phyloP scores from a whole-genome alignment of 2,113 vertebrate species.

The human region DNA sequence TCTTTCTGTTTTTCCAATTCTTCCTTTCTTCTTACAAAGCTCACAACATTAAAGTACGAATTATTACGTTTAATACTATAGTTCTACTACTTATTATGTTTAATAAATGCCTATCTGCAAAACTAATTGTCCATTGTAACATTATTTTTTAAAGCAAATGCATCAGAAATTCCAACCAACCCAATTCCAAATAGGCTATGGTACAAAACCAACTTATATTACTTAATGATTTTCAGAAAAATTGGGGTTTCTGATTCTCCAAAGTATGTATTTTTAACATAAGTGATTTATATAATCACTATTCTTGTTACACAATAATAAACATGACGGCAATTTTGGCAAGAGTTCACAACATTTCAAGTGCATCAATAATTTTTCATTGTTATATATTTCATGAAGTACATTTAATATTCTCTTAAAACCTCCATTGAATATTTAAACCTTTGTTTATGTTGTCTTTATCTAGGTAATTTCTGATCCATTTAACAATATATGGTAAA shows the following conservation, averaged over 20 bases:
- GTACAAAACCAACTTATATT: background rate
- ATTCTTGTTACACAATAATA: background rate
- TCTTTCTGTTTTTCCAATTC: background rate
- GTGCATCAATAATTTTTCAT: background rate
- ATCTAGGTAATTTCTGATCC: background rate
- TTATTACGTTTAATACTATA: background rate
- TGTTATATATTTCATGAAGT: background rate
- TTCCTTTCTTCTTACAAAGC: background rate
- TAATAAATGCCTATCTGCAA: background rate
- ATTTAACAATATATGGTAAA: background rate
- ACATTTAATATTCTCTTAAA: conserved; percentile 40
- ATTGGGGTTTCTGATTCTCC: background rate
- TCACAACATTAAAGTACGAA: background rate
- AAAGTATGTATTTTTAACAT: conserved; percentile 13
- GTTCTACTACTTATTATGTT: background rate
- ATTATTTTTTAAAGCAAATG: background rate
- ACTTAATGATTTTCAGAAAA: background rate
- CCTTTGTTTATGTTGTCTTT: background rate
- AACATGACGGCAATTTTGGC: conserved; percentile 31
- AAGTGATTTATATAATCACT: conserved; percentile 5
- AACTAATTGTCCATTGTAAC: background rate
- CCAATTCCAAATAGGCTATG: background rate
- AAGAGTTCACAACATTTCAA: background rate
- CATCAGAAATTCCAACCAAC: background rate
- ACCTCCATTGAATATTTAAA: conserved; percentile 38